Percentiles rank a stretch among this genome's conserved stretches.
Evolutionary conservation across 2,113 vertebrate species (phyloP).

Genomic region (Chionodraco myersi): DNA sequence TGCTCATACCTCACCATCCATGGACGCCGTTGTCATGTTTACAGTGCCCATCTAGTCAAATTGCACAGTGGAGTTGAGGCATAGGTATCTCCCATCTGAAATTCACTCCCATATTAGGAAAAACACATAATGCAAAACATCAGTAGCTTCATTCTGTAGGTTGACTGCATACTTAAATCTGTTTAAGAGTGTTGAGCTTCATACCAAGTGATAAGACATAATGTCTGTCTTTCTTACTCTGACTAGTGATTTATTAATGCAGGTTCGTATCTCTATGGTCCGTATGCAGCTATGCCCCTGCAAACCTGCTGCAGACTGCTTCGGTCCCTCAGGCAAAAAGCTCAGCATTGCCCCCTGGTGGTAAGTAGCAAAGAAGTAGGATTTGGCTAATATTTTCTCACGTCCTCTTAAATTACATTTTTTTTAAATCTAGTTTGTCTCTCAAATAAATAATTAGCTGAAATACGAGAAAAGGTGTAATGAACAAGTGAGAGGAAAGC

Average conservation of each 20-base stretch:
- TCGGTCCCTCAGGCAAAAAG: slow-evolving; percentile 55
- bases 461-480: slow-evolving; percentile 27
- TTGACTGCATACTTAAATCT: neutral
- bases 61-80: neutral
- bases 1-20: slow-evolving; percentile 42
- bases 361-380: slow-evolving; percentile 37
- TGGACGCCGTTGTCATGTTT: slow-evolving; percentile 46
- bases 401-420: slow-evolving; percentile 3
- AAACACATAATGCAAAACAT: neutral
- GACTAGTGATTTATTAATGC: slow-evolving; percentile 82
- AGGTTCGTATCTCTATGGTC: slow-evolving; percentile 70
- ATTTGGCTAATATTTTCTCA: slow-evolving; percentile 29
- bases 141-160: neutral
- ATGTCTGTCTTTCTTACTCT: slow-evolving; percentile 56
- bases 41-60: slow-evolving; percentile 23
- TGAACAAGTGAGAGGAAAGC: slow-evolving; percentile 13
- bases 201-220: slow-evolving; percentile 45
- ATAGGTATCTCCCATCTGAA: neutral
- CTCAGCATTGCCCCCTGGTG: slow-evolving; percentile 78
- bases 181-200: slow-evolving; percentile 2
- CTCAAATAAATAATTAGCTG: slow-evolving; percentile 27
- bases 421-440: slow-evolving; percentile 12
- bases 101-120: neutral
- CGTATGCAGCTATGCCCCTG: slow-evolving; percentile 61
- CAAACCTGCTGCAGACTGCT: slow-evolving; percentile 57